Evolutionary conservation across 2,797 vertebrate species (phyloP).

Genomic region (Leuciscus waleckii): DNA sequence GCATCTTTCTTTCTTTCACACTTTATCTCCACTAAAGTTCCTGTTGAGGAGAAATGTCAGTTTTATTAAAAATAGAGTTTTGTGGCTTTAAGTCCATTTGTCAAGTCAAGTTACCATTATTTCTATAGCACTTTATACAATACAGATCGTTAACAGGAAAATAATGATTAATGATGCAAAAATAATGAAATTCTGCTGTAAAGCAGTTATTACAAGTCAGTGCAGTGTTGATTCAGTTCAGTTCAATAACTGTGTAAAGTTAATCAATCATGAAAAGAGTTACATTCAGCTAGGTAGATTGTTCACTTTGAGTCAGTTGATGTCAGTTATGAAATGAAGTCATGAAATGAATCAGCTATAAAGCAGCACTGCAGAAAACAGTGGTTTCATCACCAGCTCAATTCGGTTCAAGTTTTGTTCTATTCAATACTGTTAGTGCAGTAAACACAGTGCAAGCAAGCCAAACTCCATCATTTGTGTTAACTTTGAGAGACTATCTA

Average conservation of each 20-base stretch:
- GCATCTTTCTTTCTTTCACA: conserved; percentile 29
- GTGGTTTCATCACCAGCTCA: not conserved
- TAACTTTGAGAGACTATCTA: not conserved
- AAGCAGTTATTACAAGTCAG: not conserved
- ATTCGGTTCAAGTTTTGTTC: not conserved
- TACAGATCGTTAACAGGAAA: not conserved
- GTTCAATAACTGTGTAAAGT: not conserved
- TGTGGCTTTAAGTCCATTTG: not conserved
- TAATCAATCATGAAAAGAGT: not conserved
- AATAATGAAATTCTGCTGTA: not conserved
- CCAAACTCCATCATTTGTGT: not conserved
- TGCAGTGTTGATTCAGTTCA: not conserved
- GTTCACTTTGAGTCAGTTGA: not conserved
- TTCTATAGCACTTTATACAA: not conserved
- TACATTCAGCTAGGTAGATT: not conserved
- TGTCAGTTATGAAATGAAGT: not conserved
- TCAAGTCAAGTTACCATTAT: not conserved
- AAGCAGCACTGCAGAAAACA: not conserved
- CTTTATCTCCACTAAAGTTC: conserved; percentile 27
- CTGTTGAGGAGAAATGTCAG: not conserved
- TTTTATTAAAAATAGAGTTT: not conserved
- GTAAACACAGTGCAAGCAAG: not conserved
- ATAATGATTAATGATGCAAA: not conserved
- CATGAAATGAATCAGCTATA: not conserved
- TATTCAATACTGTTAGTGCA: not conserved